These are phyloP conservation scores for Saturnia japonica DNA, from an alignment of 2,888 invertebrate genomes.

Conservation along the genomic window DNA sequence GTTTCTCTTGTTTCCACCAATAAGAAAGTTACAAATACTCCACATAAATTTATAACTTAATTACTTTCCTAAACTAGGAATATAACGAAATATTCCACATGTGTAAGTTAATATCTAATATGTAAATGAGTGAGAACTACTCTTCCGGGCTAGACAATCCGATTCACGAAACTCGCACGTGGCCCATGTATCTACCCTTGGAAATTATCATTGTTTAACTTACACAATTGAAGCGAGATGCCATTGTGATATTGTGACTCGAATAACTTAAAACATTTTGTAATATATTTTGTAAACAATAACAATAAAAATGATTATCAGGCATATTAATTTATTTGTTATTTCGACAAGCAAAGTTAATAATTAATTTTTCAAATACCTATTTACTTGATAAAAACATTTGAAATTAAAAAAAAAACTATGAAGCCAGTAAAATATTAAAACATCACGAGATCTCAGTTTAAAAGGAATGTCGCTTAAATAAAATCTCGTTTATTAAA, in stretches of 20 bases:
- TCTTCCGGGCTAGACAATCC: slow-evolving; percentile 61
- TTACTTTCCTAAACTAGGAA: neutral
- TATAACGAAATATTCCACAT: neutral
- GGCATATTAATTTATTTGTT: neutral
- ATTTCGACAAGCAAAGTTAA: neutral
- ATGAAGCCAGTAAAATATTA: too few relatives aligned
- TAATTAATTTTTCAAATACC: neutral
- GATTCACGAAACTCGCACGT: slow-evolving; percentile 58
- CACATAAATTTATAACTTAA: neutral
- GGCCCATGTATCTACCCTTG: slow-evolving; percentile 42
- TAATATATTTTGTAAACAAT: neutral
- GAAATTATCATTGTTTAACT: slow-evolving; percentile 72
- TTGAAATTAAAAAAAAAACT: too few relatives aligned
- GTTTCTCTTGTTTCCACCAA: neutral
- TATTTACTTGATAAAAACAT: too few relatives aligned
- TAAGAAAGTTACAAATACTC: neutral
- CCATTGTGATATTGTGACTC: slow-evolving; percentile 29
- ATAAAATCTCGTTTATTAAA: neutral
- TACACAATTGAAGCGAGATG: slow-evolving; percentile 35
- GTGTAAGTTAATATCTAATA: slow-evolving; percentile 57
- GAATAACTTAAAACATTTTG: neutral
- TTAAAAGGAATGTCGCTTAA: neutral
- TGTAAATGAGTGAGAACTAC: slow-evolving; percentile 73
- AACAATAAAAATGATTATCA: neutral
- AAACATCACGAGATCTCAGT: too few relatives aligned